Conservation (phyloP, 2,113 vertebrate genomes). For the Coptodon rendalli region DNA sequence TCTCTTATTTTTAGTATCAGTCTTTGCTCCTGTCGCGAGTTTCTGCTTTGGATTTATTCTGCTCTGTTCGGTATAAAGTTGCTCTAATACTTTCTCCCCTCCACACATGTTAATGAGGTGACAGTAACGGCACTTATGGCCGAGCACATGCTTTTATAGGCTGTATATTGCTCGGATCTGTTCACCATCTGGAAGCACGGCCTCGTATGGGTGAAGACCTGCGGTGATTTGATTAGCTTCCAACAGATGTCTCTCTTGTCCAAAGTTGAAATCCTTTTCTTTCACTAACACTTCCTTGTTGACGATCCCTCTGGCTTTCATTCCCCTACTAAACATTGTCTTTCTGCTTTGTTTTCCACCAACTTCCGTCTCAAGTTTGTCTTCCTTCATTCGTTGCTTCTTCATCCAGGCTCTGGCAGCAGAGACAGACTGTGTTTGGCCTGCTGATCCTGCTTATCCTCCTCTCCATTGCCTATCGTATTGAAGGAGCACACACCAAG, state of each 20-base stretch:
- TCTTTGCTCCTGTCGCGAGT: background rate
- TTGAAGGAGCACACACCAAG: slow-evolving; percentile 86
- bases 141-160: background rate
- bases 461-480: slow-evolving; percentile 76
- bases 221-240: background rate
- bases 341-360: background rate
- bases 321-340: background rate
- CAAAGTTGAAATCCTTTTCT: background rate
- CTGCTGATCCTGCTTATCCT: slow-evolving; percentile 71
- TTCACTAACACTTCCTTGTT: background rate
- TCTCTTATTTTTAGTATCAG: background rate
- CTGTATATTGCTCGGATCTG: background rate
- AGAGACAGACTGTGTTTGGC: slow-evolving; percentile 72
- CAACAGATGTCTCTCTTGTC: background rate
- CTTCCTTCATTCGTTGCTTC: background rate
- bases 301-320: background rate
- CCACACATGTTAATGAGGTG: background rate
- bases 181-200: background rate
- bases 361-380: background rate
- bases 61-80: background rate
- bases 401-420: slow-evolving; percentile 78
- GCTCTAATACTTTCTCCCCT: background rate
- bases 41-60: background rate
- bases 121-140: too few species aligned
- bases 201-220: background rate